Percentiles rank a stretch among this genome's conserved stretches.
Evolutionary conservation across 1,140 invertebrate species (phyloP).

Genomic region (Aethina tumida): DNA sequence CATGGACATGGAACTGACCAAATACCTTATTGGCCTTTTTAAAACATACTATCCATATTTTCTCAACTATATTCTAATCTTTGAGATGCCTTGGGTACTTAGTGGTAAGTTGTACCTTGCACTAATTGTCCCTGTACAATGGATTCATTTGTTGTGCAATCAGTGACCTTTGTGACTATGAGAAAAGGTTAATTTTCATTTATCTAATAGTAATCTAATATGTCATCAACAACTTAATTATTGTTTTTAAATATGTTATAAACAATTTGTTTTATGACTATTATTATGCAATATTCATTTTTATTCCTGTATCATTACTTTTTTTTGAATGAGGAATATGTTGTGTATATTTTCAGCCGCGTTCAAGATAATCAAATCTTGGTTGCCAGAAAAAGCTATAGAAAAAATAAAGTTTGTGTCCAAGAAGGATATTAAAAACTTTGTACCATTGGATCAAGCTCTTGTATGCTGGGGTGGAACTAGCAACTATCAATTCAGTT

Average conservation of each 20-base stretch:
- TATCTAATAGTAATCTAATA: too few species aligned
- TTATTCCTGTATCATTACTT: neutral
- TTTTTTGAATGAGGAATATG: neutral
- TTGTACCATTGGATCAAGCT: conserved; percentile 63
- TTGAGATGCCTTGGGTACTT: conserved; percentile 91
- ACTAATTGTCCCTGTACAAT: conserved; percentile 1
- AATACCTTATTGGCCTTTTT: conserved; percentile 78
- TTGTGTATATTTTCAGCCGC: conserved; percentile 54
- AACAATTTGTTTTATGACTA: neutral
- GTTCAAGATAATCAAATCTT: conserved; percentile 85
- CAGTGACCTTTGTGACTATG: too few species aligned
- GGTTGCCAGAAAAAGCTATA: conserved; percentile 80
- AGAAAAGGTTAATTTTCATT: too few species aligned
- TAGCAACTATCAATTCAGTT: conserved; percentile 64
- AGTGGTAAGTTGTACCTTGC: conserved; percentile 50
- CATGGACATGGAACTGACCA: conserved; percentile 80
- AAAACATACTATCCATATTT: conserved; percentile 86
- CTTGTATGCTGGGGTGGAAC: conserved; percentile 76
- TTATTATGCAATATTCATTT: neutral
- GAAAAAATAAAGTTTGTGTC: conserved; percentile 84
- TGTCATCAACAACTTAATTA: too few species aligned
- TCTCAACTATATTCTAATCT: conserved; percentile 84
- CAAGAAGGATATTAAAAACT: conserved; percentile 67
- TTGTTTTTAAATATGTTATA: neutral
- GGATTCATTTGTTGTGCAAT: too few species aligned